Evolutionary conservation across 2,113 vertebrate genomes (phyloP).

Genomic region (Alethe castanea): DNA sequence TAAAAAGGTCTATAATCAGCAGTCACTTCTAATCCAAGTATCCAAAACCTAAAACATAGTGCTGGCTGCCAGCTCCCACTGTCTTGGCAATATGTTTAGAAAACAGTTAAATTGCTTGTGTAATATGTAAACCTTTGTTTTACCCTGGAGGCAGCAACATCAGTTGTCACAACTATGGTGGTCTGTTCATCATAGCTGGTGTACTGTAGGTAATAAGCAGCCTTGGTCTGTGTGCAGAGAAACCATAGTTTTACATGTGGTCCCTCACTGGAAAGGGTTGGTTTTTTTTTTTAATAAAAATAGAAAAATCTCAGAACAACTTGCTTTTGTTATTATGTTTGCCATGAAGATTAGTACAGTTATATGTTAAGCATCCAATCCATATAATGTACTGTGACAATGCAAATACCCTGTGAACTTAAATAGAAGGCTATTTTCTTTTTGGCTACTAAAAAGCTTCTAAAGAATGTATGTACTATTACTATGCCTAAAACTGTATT

Average conservation of each 20-base stretch:
- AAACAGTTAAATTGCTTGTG: conserved; percentile 98
- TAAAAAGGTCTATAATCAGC: conserved; percentile 89
- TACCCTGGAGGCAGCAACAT: conserved; percentile 88
- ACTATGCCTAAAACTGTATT: not conserved
- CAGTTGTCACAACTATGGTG: conserved; percentile 94
- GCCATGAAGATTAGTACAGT: conserved; percentile 62
- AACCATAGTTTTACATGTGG: conserved; percentile 71
- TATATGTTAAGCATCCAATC: conserved; percentile 56
- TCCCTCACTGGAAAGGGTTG: conserved; percentile 16
- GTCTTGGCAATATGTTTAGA: conserved; percentile 99
- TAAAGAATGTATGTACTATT: not conserved
- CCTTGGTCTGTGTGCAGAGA: conserved; percentile 76
- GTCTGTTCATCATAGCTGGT: conserved; percentile 87
- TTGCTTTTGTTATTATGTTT: conserved; percentile 71
- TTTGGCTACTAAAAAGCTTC: not conserved
- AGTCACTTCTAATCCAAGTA: conserved; percentile 84
- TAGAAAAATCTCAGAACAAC: conserved; percentile 59
- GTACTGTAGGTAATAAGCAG: conserved; percentile 83
- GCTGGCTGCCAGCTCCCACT: conserved; percentile 90
- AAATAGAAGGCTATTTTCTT: conserved; percentile 57
- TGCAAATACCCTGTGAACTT: conserved; percentile 55
- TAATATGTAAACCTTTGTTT: conserved; percentile 99
- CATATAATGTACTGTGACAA: conserved; percentile 64
- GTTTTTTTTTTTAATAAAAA: conserved; percentile 58
- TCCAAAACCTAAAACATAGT: conserved; percentile 84